Percentiles rank a stretch among this genome's conserved stretches.
phyloP scores from a whole-genome alignment of 1,140 invertebrate genomes.

The Condylostylus longicornis region DNA sequence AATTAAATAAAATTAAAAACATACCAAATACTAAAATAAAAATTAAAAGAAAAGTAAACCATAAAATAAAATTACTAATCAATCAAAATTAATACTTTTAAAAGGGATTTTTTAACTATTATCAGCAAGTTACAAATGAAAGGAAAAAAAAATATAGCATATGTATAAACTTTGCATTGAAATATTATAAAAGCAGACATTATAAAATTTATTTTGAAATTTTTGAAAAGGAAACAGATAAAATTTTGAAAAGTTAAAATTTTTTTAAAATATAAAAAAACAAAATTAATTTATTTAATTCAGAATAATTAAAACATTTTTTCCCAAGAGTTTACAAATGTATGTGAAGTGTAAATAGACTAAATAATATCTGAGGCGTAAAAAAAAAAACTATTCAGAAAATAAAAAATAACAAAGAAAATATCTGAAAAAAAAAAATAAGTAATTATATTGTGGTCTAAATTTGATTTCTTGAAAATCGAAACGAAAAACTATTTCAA shows the following conservation, averaged over 20 bases:
- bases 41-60: background rate
- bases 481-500: background rate
- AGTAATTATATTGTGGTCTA: background rate
- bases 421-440: background rate
- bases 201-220: background rate
- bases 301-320: background rate
- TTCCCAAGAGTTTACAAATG: background rate
- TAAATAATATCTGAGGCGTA: background rate
- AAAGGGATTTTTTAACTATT: conserved; percentile 2
- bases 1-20: conserved; percentile 1
- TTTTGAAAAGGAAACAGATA: background rate
- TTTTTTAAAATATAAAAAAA: conserved; percentile 6
- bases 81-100: too few relatives aligned
- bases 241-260: conserved; percentile 12
- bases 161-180: too few relatives aligned
- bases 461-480: background rate
- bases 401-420: background rate
- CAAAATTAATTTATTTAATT: conserved; percentile 1
- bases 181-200: too few relatives aligned
- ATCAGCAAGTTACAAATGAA: conserved; percentile 6
- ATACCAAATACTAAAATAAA: conserved; percentile 4
- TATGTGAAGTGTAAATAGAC: background rate
- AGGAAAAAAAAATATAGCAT: conserved; percentile 8
- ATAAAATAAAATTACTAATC: conserved; percentile 3
- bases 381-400: background rate